phyloP scores from a whole-genome alignment of 2,113 vertebrate genomes.

The Ranitomeya imitator region DNA sequence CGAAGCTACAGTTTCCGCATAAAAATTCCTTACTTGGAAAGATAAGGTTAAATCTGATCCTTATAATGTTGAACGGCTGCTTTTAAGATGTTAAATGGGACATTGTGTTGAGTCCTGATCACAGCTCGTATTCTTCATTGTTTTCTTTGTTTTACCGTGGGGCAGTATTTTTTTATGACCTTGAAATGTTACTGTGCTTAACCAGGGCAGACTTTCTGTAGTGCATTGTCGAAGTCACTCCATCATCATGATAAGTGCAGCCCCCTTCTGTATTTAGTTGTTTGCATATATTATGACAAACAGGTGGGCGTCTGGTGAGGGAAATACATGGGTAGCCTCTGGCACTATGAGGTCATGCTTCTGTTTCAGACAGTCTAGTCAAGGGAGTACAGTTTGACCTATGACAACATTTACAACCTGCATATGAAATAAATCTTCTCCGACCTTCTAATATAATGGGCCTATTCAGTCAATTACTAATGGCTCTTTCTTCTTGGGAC shows the following conservation, averaged over 20 bases:
- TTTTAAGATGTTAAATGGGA: neutral
- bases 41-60: neutral
- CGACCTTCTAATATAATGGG: slow-evolving; percentile 68
- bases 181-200: neutral
- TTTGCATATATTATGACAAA: slow-evolving; percentile 65
- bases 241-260: slow-evolving; percentile 49
- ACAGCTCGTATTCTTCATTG: neutral
- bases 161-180: slow-evolving; percentile 9
- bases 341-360: slow-evolving; percentile 67
- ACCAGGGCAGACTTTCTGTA: neutral
- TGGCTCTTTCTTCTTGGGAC: slow-evolving; percentile 18
- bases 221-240: slow-evolving; percentile 27
- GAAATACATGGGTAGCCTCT: slow-evolving; percentile 67
- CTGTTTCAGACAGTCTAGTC: slow-evolving; percentile 74
- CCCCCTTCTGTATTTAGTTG: slow-evolving; percentile 49
- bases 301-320: slow-evolving; percentile 68
- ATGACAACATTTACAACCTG: slow-evolving; percentile 71
- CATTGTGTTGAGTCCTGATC: neutral
- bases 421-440: slow-evolving; percentile 71
- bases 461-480: slow-evolving; percentile 16
- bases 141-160: neutral
- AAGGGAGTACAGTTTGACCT: slow-evolving; percentile 69
- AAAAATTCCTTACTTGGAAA: neutral
- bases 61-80: neutral
- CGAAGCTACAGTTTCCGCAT: neutral